Percentiles rank a stretch among this genome's conserved stretches.
Conservation (phyloP, 2,888 invertebrate genomes). For the Drosophila siamana region DNA sequence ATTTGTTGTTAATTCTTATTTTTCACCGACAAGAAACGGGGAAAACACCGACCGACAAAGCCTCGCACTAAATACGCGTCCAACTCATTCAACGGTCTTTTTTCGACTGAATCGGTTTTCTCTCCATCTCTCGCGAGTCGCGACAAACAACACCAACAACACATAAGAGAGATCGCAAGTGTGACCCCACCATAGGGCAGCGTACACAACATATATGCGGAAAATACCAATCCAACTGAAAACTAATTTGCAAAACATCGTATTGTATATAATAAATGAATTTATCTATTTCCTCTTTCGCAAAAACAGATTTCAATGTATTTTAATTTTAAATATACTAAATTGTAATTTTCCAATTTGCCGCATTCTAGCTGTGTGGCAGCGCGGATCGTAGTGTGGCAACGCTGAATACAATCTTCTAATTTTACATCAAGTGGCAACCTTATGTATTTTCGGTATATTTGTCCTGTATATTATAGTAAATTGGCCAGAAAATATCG, state of each 20-base stretch:
- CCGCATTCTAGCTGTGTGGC: background rate
- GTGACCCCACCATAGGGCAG: conserved; percentile 29
- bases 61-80: conserved; percentile 53
- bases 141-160: conserved; percentile 41
- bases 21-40: conserved; percentile 59
- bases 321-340: background rate
- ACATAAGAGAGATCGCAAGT: conserved; percentile 13
- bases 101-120: conserved; percentile 32
- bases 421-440: background rate
- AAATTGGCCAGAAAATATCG: too few species aligned
- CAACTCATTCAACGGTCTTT: conserved; percentile 41
- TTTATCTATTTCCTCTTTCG: too few species aligned
- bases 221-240: conserved; percentile 13
- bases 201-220: background rate
- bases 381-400: background rate
- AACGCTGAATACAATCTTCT: background rate
- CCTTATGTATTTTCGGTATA: background rate
- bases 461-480: background rate
- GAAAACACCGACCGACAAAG: conserved; percentile 62
- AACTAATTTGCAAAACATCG: background rate
- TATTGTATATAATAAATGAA: too few species aligned
- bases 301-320: background rate
- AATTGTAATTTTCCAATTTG: background rate
- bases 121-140: conserved; percentile 42
- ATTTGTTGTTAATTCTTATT: conserved; percentile 49